Base-by-base conservation (phyloP, 2,888 invertebrate species). In the Isoperla grammatica region DNA sequence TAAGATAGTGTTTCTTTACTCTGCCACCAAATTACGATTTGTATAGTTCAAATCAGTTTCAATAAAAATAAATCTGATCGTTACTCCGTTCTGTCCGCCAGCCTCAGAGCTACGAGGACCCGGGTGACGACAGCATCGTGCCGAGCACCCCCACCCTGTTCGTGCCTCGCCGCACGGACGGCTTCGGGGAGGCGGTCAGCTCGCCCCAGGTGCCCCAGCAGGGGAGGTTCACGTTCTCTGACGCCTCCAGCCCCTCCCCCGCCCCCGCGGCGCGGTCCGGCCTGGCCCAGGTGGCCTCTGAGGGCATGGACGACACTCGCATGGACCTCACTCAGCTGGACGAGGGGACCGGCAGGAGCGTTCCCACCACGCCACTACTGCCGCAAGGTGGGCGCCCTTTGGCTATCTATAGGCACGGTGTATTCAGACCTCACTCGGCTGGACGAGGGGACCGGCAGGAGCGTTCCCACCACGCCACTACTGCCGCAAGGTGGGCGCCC, bases 161-260 rank as follows among this genome's bases (percentile, higher is more conserved):
- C 70, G 86, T 89, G 46, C 90, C 92, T 2, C 78, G 90, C 61
- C 80, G 92, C 62, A 85, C 82, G 62, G 93, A 94, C 73, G 92
- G 91, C 57, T 92, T 92, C 76, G 90, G 92, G 40, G 92, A 94
- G 72, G 93, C 93, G 46, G 90, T 95, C 39, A 93, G 93, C 72
- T 95, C 95, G 0, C 95, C 95, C 4, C 85, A 88, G 75, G 85
- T 87, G 23, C 83, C 83, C 2, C 76, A 76, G 68, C 78, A 75
- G 75, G 60, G 75, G 74, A 78, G 85, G 65, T 87, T 87, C 69
- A 83, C 81, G 15, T 86, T 85, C 69, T 80, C 81, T 59, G 86
- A 85, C 20, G 20, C 46, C 53, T 20, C 6, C 42, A 20, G 11
- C 43, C 22, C 56, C 23, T 40, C 55, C 23, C 39, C 20, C 12